Conservation (phyloP, 2,888 invertebrate genomes). For the Hipparchia semele region DNA sequence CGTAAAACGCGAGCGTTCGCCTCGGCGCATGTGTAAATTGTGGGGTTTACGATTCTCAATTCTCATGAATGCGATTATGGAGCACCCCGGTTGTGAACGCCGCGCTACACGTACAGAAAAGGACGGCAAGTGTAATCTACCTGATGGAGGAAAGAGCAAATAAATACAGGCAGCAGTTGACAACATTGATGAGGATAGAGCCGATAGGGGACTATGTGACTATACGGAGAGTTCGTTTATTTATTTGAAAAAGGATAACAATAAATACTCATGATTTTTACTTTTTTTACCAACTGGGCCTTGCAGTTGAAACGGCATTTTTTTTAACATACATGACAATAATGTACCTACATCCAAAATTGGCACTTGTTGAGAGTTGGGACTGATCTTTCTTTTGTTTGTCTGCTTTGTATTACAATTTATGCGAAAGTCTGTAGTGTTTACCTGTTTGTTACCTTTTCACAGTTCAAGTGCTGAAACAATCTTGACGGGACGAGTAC, state of each 20-base stretch:
- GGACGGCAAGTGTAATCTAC: conserved; percentile 21
- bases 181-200: conserved; percentile 25
- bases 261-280: too few species aligned
- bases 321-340: too few species aligned
- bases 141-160: conserved; percentile 35
- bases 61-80: conserved; percentile 37
- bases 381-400: too few species aligned
- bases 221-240: background rate
- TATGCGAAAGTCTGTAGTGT: too few species aligned
- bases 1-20: conserved; percentile 54
- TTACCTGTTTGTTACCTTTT: too few species aligned
- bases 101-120: conserved; percentile 34
- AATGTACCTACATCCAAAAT: too few species aligned
- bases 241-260: too few species aligned
- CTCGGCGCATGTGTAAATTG: conserved; percentile 63
- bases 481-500: too few species aligned
- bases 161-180: conserved; percentile 31
- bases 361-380: too few species aligned
- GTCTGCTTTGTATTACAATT: too few species aligned
- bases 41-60: conserved; percentile 35
- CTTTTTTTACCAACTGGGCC: background rate
- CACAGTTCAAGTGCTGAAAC: too few species aligned
- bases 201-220: conserved; percentile 11
- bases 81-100: conserved; percentile 35
- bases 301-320: background rate